Evolutionary conservation across 2,113 vertebrate species (phyloP), one percentile per base, ranked within the genome.

Genomic region (Tautogolabrus adspersus): DNA sequence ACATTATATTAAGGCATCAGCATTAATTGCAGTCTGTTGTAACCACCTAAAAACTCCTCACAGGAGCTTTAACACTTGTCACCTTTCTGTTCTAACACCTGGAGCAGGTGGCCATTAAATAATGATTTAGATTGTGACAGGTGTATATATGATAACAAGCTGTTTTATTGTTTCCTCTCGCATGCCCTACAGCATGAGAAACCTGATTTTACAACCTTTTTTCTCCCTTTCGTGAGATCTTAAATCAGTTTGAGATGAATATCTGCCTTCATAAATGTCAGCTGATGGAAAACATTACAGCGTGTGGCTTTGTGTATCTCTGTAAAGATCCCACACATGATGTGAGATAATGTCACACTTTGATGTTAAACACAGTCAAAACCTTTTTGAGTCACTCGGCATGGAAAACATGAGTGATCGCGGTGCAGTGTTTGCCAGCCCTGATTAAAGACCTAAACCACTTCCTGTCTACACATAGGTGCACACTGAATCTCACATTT

Each of bases 331-430:
- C 55, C 78, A 67, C 60, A 37, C 52, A 46, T 15, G n/a, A 63
- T 57, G 77, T 56, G 64, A 88, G 87, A 90, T 90, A 82, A 89
- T 85, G 89, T 87, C 86, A 90, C 76, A 72, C 47, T 82, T 63
- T 82, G 63, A 85, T 81, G 75, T 82, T 19, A 86, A 77, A 87
- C 67, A 74, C 38, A 80, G 67, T 64, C 18, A 13, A 26, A 15
- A 46, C 10, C 51, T 64, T 47, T 67, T 34, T 40, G 38, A 66
- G 18, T 58, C 51, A 59, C 76, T 75, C 49, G 22, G 68, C 15
- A 88, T 91, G 94, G 93, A 94, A 94, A 94, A 87, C 77, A 62
- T 93, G 91, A 94, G 78, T 76, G 81, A 86, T 72, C 6, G 21
- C 16, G 57, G 57, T 72, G 78, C 65, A 58, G 64, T 83, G 81